Evolutionary conservation across 2,797 vertebrate species (phyloP).

Genomic region (Bradypodion ventrale): DNA sequence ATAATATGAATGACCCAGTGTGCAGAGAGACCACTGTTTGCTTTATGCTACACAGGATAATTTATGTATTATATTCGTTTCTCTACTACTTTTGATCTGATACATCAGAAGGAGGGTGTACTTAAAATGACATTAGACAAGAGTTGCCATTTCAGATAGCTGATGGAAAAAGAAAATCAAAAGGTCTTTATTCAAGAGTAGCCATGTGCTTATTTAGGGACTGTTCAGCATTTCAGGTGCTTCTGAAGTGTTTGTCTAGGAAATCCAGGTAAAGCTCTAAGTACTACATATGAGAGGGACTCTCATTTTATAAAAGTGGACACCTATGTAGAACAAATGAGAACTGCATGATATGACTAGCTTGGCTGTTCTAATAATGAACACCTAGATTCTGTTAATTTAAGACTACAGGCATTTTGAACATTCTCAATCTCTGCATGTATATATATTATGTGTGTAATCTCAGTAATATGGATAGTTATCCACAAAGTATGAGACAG

Average conservation of each 20-base stretch:
- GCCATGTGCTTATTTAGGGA: neutral
- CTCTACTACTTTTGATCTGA: constrained; percentile 16
- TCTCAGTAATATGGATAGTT: neutral
- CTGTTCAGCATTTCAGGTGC: neutral
- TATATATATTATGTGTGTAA: neutral
- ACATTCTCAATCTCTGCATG: too few relatives aligned
- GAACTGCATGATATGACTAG: neutral
- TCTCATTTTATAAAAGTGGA: constrained; percentile 17
- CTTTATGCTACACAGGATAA: neutral
- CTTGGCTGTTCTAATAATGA: neutral
- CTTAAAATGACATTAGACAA: neutral
- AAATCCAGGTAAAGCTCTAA: constrained; percentile 25
- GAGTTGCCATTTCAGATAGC: neutral
- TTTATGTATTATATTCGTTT: constrained; percentile 11
- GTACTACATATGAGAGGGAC: neutral
- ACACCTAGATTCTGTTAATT: neutral
- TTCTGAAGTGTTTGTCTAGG: constrained; percentile 9
- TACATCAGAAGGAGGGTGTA: neutral
- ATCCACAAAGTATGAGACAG: too few relatives aligned
- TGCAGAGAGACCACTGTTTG: neutral
- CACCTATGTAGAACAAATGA: constrained; percentile 8
- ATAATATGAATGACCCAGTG: neutral
- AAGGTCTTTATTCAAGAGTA: constrained; percentile 9
- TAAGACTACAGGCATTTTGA: neutral
- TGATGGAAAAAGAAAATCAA: constrained; percentile 15